phyloP scores from a whole-genome alignment of 2,797 vertebrate species.

The Lutjanus argentimaculatus region DNA sequence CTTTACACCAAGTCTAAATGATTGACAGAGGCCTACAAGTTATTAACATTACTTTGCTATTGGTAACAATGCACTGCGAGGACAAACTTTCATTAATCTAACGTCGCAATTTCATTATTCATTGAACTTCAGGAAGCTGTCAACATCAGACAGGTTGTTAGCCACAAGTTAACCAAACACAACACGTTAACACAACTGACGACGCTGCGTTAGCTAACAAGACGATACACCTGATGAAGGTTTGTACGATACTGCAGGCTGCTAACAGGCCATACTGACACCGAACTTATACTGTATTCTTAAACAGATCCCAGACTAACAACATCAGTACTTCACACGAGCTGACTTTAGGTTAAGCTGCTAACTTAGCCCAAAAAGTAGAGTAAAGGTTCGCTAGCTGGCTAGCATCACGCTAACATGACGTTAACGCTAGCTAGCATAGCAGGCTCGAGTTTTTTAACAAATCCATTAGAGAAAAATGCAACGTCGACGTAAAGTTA shows the following conservation, averaged over 20 bases:
- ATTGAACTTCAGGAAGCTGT: conserved; percentile 25
- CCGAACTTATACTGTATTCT: rapidly evolving
- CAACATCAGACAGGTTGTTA: conserved; percentile 23
- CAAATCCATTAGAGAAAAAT: not conserved
- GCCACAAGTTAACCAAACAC: conserved; percentile 5
- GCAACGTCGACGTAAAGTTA: not conserved
- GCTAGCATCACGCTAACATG: conserved; percentile 58
- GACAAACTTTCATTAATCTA: not conserved
- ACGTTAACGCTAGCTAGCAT: conserved; percentile 60
- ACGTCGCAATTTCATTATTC: not conserved
- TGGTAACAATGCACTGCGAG: not conserved
- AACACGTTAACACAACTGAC: not conserved
- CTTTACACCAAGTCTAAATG: not conserved
- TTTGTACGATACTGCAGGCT: not conserved
- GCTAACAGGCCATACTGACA: not conserved
- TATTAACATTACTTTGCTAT: not conserved
- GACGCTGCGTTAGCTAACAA: conserved; percentile 7
- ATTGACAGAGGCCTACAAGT: not conserved
- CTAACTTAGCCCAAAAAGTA: conserved; percentile 12
- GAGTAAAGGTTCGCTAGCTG: conserved; percentile 33
- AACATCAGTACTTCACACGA: rapidly evolving
- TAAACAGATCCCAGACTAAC: not conserved
- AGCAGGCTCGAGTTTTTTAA: conserved; percentile 21
- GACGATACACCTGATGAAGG: not conserved
- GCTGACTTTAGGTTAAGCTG: not conserved